Percentiles rank a stretch among this genome's conserved stretches.
These are phyloP conservation scores for Staurois parvus DNA, from an alignment of 2,797 vertebrate genomes.

Conservation along the genomic window DNA sequence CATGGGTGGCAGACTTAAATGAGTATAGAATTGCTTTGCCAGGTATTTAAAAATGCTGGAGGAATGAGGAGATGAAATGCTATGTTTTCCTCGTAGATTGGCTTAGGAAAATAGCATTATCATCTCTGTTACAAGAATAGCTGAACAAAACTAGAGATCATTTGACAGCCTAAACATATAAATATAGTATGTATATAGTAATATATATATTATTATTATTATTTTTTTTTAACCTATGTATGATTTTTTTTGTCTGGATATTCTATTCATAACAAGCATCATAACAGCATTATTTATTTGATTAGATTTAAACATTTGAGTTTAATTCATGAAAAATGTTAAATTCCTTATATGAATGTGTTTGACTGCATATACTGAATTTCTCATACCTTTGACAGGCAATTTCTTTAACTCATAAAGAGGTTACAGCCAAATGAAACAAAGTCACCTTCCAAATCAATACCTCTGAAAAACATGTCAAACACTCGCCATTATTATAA, in stretches of 20 bases:
- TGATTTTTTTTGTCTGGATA: neutral
- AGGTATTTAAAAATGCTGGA: too few relatives aligned
- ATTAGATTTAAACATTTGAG: neutral
- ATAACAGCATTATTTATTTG: neutral
- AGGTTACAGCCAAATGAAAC: neutral
- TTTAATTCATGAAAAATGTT: neutral
- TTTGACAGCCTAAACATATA: too few relatives aligned
- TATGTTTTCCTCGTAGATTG: too few relatives aligned
- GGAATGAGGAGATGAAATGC: too few relatives aligned
- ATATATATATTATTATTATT: too few relatives aligned
- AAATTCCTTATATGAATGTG: neutral
- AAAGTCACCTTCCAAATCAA: neutral
- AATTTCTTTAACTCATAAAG: slow-evolving; percentile 15
- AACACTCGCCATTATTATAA: neutral
- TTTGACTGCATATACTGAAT: neutral
- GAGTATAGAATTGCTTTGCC: too few relatives aligned
- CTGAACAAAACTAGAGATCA: too few relatives aligned
- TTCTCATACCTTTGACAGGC: slow-evolving; percentile 5
- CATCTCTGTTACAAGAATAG: too few relatives aligned
- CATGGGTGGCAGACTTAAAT: too few relatives aligned
- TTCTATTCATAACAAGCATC: neutral
- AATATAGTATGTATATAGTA: too few relatives aligned
- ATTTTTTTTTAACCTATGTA: too few relatives aligned
- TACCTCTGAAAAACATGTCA: neutral
- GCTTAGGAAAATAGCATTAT: too few relatives aligned